Evolutionary conservation across 2,888 invertebrate genomes (phyloP).

Genomic region (Nezara viridula): DNA sequence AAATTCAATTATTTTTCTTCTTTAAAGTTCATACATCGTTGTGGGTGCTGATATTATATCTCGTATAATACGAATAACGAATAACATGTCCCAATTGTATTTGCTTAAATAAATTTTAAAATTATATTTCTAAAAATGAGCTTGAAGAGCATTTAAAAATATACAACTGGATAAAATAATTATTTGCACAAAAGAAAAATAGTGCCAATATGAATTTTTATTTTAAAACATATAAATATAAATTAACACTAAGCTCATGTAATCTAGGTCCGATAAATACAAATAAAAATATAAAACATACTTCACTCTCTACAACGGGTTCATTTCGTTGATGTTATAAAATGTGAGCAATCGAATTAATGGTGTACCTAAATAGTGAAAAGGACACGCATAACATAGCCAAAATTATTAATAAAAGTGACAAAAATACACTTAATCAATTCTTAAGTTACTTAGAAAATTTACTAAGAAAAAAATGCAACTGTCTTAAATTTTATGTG

Average conservation of each 20-base stretch:
- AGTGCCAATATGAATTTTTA: neutral
- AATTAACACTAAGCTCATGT: neutral
- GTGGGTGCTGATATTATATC: too few species aligned
- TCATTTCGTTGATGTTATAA: conserved; percentile 58
- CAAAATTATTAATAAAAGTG: conserved; percentile 56
- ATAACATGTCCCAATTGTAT: too few species aligned
- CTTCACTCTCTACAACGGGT: conserved; percentile 57
- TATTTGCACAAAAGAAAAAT: neutral
- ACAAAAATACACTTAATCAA: conserved; percentile 57
- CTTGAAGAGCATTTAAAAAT: neutral
- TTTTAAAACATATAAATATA: neutral
- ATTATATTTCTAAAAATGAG: neutral
- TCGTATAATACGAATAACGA: too few species aligned
- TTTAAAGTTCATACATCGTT: too few species aligned
- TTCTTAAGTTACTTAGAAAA: conserved; percentile 23
- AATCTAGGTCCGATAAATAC: neutral
- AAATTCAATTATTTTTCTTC: too few species aligned
- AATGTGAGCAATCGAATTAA: conserved; percentile 58
- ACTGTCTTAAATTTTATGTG: conserved; percentile 51
- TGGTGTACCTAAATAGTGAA: conserved; percentile 51
- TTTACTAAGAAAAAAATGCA: conserved; percentile 47
- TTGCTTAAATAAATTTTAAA: too few species aligned
- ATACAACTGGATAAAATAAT: neutral
- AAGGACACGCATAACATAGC: conserved; percentile 52
- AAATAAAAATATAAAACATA: conserved; percentile 46